Conservation (phyloP, 2,113 vertebrate species). For the Romanogobio albipinnatus region DNA sequence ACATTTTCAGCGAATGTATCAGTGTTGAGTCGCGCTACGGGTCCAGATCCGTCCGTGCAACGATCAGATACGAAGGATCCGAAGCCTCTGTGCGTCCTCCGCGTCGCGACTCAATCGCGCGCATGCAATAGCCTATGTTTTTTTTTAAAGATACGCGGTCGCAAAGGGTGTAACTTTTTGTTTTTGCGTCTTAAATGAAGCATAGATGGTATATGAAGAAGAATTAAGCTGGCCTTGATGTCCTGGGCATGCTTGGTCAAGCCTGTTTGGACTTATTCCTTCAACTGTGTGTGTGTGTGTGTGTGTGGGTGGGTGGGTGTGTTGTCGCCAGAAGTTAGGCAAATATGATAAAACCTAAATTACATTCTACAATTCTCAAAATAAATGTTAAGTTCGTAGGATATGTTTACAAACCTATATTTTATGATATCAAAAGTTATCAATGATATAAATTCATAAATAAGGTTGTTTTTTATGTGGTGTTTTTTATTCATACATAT, state of each 20-base stretch:
- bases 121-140: too few relatives aligned
- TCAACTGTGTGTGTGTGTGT: constrained; percentile 14
- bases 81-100: background rate
- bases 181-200: background rate
- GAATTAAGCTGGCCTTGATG: background rate
- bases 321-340: background rate
- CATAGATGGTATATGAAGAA: background rate
- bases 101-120: background rate
- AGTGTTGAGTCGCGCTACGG: background rate
- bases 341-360: background rate
- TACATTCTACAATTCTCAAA: background rate
- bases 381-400: background rate
- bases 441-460: background rate
- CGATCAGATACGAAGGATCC: background rate
- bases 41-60: background rate
- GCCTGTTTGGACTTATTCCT: constrained; percentile 18
- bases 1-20: constrained; percentile 5
- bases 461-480: background rate
- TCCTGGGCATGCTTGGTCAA: constrained; percentile 27
- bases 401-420: background rate
- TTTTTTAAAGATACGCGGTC: background rate
- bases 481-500: background rate
- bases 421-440: background rate
- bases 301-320: background rate
- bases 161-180: background rate